These are phyloP conservation scores for Macrotrachela quadricornifera DNA, from an alignment of 1,140 invertebrate genomes.

Conservation along the genomic window DNA sequence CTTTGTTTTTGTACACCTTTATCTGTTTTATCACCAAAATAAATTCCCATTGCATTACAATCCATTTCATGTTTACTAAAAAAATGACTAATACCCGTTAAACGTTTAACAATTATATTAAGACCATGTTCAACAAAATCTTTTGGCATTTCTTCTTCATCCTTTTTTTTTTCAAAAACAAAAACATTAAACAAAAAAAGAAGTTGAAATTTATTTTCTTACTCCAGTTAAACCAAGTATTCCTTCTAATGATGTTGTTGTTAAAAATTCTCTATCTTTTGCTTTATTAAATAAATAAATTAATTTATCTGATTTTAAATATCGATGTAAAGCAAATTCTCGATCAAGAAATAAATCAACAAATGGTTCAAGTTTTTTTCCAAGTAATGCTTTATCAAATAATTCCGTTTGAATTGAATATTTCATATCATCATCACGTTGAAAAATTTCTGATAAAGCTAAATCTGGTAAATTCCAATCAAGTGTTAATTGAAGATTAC, in stretches of 20 bases:
- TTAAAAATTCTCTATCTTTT: slow-evolving; percentile 29
- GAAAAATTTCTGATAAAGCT: slow-evolving; percentile 25
- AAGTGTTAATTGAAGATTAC: slow-evolving; percentile 27
- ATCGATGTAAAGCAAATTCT: slow-evolving; percentile 27
- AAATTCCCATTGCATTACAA: slow-evolving; percentile 19
- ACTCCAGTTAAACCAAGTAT: slow-evolving; percentile 18
- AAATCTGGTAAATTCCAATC: slow-evolving; percentile 32
- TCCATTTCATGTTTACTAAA: slow-evolving; percentile 24
- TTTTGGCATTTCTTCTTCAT: slow-evolving; percentile 3
- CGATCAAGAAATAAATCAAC: slow-evolving; percentile 30
- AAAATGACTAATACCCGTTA: slow-evolving; percentile 23
- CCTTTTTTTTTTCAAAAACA: neutral
- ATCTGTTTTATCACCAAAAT: slow-evolving; percentile 10
- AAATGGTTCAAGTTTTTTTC: slow-evolving; percentile 29
- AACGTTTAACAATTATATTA: slow-evolving; percentile 17
- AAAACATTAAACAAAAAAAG: neutral
- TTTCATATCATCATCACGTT: slow-evolving; percentile 16
- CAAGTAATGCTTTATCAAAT: slow-evolving; percentile 27
- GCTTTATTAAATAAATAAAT: slow-evolving; percentile 24
- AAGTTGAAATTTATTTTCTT: no score
- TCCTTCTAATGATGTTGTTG: slow-evolving; percentile 24
- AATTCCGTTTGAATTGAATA: slow-evolving; percentile 12
- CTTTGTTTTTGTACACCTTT: neutral
- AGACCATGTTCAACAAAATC: slow-evolving; percentile 12
- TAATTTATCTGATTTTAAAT: slow-evolving; percentile 22